Evolutionary conservation across 23 tunicate genomes (phyloP), one percentile per base, ranked within the genome.

Genomic region (Diplosoma virens): DNA sequence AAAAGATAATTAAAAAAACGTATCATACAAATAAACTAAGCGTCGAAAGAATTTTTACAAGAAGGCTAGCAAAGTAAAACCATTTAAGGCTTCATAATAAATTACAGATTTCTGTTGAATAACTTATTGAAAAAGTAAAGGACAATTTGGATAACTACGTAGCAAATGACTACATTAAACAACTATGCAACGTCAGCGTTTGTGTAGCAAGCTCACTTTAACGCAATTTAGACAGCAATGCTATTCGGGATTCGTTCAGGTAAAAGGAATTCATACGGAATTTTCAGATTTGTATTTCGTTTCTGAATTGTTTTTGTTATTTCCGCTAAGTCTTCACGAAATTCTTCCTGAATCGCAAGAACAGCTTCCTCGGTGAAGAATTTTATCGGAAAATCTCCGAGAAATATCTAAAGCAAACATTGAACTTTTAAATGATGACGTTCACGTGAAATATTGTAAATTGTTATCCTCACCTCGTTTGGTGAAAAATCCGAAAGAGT

Each of bases 211-310:
- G n/a, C n/a, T n/a, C n/a, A n/a, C n/a, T n/a, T n/a, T n/a, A n/a
- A n/a, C n/a, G n/a, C n/a, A 28, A 2, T 48, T 73, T 64, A 87
- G 0, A 82, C 79, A 1, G 95, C 75, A 32, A 92, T 81, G 74
- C 91, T 83, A 59, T 25, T 75, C 2, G 97, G 92, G 35, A 92
- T 71, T 36, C 71, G 77, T 11, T 78, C 72, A 2, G 97, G 97
- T 45, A 85, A 32, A 11, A 85, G 75, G 33, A 29, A 82, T 30
- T 33, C 68, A 84, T 85, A 92, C 0, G 86, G 91, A 66, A 78
- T 65, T 20, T 66, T 27, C 14, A 90, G 73, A 16, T 47, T 22
- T 36, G 70, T 35, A 81, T 92, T 92, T 69, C 97, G 37, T 68
- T 58, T 47, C 4, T 81, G 41, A 24, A 92, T 85, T 29, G 46